A percentile compares a stretch with the other conserved stretches of the same genome.
Conservation (phyloP, 1,140 invertebrate genomes). For the Rhynchophorus ferrugineus region DNA sequence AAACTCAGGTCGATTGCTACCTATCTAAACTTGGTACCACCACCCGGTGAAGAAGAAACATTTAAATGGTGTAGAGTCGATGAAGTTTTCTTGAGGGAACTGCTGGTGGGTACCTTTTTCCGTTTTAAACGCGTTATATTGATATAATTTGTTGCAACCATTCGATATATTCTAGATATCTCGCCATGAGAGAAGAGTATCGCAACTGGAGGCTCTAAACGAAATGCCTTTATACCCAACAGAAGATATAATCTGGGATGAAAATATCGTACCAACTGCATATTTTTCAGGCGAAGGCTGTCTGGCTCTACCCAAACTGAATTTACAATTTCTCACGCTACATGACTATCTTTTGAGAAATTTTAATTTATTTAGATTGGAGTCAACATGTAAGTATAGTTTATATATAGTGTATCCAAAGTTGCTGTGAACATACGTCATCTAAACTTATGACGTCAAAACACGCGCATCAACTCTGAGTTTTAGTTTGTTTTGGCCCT, state of each 20-base stretch:
- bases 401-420: no score
- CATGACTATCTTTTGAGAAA: slow-evolving; percentile 98
- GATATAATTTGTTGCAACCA: background rate
- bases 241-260: slow-evolving; percentile 98
- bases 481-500: no score
- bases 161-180: slow-evolving; percentile 53
- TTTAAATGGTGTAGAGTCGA: slow-evolving; percentile 68
- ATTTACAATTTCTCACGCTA: slow-evolving; percentile 95
- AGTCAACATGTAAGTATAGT: slow-evolving; percentile 84
- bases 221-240: slow-evolving; percentile 98
- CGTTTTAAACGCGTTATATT: background rate
- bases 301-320: slow-evolving; percentile 93
- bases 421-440: no score
- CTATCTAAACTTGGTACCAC: slow-evolving; percentile 79
- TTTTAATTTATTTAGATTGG: slow-evolving; percentile 95
- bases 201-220: slow-evolving; percentile 91
- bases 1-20: slow-evolving; percentile 78
- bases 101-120: slow-evolving; percentile 57
- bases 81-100: slow-evolving; percentile 74
- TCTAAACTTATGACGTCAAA: no score
- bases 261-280: slow-evolving; percentile 96
- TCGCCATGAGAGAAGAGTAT: slow-evolving; percentile 79
- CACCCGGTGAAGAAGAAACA: slow-evolving; percentile 57
- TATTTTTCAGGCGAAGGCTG: slow-evolving; percentile 94
- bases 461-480: no score